Percentiles rank a stretch among this genome's conserved stretches.
phyloP scores from a whole-genome alignment of 1,140 invertebrate genomes.

The Lordiphosa mommai region DNA sequence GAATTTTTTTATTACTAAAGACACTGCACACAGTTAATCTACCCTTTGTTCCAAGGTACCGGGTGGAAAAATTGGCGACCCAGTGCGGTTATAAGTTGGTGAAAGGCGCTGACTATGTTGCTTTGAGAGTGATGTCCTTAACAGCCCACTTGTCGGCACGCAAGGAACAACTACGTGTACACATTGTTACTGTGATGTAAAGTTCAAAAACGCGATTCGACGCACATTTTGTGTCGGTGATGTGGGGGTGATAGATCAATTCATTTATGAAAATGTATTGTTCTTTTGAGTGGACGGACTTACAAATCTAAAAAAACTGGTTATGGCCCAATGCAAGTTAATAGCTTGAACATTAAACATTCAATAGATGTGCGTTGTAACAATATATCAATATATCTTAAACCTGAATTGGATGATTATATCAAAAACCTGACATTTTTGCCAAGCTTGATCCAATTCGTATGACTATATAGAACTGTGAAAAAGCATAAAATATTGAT shows the following conservation, averaged over 20 bases:
- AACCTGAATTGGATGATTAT: too few relatives aligned
- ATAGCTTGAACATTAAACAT: too few relatives aligned
- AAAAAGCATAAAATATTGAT: too few relatives aligned
- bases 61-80: constrained; percentile 19
- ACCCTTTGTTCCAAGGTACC: background rate
- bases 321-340: too few relatives aligned
- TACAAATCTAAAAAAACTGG: too few relatives aligned
- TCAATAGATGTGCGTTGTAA: too few relatives aligned
- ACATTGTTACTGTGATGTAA: constrained; percentile 46
- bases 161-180: constrained; percentile 27
- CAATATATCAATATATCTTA: too few relatives aligned
- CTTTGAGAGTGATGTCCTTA: constrained; percentile 61
- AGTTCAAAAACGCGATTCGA: constrained; percentile 67
- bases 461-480: too few relatives aligned
- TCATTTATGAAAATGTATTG: background rate
- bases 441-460: too few relatives aligned
- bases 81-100: constrained; percentile 28
- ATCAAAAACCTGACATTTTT: too few relatives aligned
- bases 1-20: background rate
- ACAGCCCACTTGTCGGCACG: constrained; percentile 50
- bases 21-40: too few relatives aligned
- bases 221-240: constrained; percentile 46
- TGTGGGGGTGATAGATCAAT: background rate
- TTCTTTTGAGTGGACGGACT: too few relatives aligned
- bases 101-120: constrained; percentile 35